Percentiles rank a stretch among this genome's conserved stretches.
Evolutionary conservation across 1,140 invertebrate genomes (phyloP).

Genomic region (Lordiphosa mommai): DNA sequence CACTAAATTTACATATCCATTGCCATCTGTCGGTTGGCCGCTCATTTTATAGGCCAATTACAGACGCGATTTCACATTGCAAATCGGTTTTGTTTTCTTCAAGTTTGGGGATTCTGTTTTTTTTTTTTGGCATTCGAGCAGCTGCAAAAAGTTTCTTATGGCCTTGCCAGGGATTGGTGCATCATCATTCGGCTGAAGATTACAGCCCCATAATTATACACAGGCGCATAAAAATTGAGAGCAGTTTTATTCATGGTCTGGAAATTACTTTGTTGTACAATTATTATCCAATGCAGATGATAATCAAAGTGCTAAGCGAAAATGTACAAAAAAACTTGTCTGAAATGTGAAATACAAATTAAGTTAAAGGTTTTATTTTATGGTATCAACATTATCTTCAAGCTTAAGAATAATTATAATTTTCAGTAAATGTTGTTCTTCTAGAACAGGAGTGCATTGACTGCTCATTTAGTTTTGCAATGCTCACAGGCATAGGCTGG

Average conservation of each 20-base stretch:
- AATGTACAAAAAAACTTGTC: no score
- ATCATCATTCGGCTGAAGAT: background rate
- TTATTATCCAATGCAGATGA: slow-evolving; percentile 4
- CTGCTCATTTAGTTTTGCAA: no score
- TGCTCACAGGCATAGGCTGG: no score
- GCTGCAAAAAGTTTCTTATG: slow-evolving; percentile 17
- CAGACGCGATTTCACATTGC: slow-evolving; percentile 36
- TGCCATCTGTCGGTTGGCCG: slow-evolving; percentile 2
- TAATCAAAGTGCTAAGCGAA: background rate
- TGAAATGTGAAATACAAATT: no score
- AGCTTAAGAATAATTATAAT: no score
- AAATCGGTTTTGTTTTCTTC: slow-evolving; percentile 17
- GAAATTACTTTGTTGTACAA: background rate
- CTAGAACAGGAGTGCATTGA: no score
- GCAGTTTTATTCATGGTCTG: slow-evolving; percentile 4
- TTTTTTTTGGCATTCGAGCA: background rate
- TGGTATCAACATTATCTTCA: no score
- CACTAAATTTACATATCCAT: slow-evolving; percentile 55
- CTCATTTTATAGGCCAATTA: slow-evolving; percentile 44
- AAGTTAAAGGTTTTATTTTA: no score
- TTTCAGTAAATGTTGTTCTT: no score
- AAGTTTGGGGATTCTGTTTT: background rate
- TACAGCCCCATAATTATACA: slow-evolving; percentile 7
- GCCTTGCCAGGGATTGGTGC: slow-evolving; percentile 6
- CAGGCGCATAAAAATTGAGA: background rate